Evolutionary conservation across 1,140 invertebrate species (phyloP).

Genomic region (Liolophura sinensis): DNA sequence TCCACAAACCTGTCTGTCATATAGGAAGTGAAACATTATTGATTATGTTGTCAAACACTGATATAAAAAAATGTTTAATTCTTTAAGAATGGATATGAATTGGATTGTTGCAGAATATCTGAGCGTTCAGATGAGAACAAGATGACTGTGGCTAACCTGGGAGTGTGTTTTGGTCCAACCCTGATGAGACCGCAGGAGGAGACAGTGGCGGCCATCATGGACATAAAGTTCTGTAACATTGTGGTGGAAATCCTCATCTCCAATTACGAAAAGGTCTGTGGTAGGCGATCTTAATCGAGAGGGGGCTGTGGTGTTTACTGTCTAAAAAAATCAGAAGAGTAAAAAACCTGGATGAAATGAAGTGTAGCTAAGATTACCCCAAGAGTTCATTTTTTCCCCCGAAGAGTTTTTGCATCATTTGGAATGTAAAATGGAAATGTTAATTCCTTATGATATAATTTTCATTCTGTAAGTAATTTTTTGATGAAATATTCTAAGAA

Average conservation of each 20-base stretch:
- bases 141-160: constrained; percentile 96
- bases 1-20: background rate
- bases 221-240: constrained; percentile 98
- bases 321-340: no score
- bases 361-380: no score
- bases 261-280: constrained; percentile 78
- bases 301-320: no score
- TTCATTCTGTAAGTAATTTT: background rate
- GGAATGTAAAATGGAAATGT: no score
- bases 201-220: constrained; percentile 95
- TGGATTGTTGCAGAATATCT: constrained; percentile 71
- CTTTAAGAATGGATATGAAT: constrained; percentile 13
- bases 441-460: no score
- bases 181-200: constrained; percentile 91
- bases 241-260: constrained; percentile 96
- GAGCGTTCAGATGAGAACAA: constrained; percentile 86
- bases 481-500: background rate
- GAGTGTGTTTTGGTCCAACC: constrained; percentile 99
- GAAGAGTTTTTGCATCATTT: no score
- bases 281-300: no score
- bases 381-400: no score
- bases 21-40: no score
- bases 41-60: no score
- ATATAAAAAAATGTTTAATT: constrained; percentile 4
- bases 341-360: no score